Base-by-base conservation (phyloP, 2,888 invertebrate species). In the Polietes domitor region DNA sequence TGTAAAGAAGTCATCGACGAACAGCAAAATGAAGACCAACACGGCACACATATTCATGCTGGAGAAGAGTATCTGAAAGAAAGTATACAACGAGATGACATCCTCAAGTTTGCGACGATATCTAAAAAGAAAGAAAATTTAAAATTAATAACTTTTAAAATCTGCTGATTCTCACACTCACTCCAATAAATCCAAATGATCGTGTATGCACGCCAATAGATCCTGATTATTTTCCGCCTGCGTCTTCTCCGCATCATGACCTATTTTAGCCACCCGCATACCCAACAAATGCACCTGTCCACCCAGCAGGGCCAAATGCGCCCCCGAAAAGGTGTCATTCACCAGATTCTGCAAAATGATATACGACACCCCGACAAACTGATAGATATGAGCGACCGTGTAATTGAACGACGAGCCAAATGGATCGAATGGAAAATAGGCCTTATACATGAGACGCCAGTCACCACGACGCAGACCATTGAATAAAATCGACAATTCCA, bases 401-500 rank as follows among this genome's bases (percentile, higher is more conserved):
- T 85, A 87, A 0, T 65, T 70, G 24, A 12, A 12, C 7, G 41
- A 47, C 0, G 72, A 61, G 37, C 21, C 47, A 26, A 58, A 70
- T 10, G 72, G 65, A 75, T 86, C 82, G 26, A 86, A 85, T 0
- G 87, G 88, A 76, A 86, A 85, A 70, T 85, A 87, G 0, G 65
- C 87, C 24, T 85, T 85, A 41, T 86, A 87, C 72, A 87, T 63
- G 61, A 87, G 75, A 7, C 53, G 50, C 82, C 86, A 83, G 0
- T 83, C 77, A 19, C 76, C 68, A 19, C 63, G 41, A 19, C 63
- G 41, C 5, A 86, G 9, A 9, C 85, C 85, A 26, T 61, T 61
- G 21, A 80, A 32, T 0, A 87, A 7, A 0, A 82, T 80, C 15
- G 87, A 77, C 3, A 85, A 17, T 24, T 86, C 86, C 2, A 77